phyloP scores from a whole-genome alignment of 2,888 invertebrate genomes.

The Mythimna ferrago region DNA sequence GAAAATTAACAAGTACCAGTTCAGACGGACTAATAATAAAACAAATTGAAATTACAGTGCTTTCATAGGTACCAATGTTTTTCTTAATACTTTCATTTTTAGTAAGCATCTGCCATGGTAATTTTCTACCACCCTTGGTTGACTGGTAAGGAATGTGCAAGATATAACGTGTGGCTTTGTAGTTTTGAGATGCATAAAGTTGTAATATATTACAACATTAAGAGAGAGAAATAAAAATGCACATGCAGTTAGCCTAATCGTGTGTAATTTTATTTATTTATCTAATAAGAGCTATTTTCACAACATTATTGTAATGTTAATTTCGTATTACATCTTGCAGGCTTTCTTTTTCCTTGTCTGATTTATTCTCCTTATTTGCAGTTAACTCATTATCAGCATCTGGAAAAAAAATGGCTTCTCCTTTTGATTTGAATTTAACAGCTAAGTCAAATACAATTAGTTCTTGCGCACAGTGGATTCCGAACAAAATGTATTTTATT shows the following conservation, averaged over 20 bases:
- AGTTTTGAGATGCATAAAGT: too few species aligned
- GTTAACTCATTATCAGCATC: slow-evolving; percentile 27
- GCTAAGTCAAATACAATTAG: neutral
- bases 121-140: too few species aligned
- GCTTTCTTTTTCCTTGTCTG: slow-evolving; percentile 27
- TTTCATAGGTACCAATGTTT: too few species aligned
- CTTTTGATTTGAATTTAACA: neutral
- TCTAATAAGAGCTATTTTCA: slow-evolving; percentile 19
- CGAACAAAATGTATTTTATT: too few species aligned
- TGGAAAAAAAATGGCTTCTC: slow-evolving; percentile 4
- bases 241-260: neutral
- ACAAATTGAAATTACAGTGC: too few species aligned
- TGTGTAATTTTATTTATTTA: slow-evolving; percentile 16
- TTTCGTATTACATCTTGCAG: slow-evolving; percentile 20
- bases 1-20: too few species aligned
- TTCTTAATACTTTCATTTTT: too few species aligned
- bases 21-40: too few species aligned
- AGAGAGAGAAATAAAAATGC: neutral
- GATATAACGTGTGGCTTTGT: too few species aligned
- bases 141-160: too few species aligned
- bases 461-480: too few species aligned
- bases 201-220: neutral
- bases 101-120: too few species aligned
- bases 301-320: slow-evolving; percentile 11
- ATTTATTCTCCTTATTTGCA: slow-evolving; percentile 8